Conservation (phyloP, 2,113 vertebrate species). For the Triplophysa siluroides region DNA sequence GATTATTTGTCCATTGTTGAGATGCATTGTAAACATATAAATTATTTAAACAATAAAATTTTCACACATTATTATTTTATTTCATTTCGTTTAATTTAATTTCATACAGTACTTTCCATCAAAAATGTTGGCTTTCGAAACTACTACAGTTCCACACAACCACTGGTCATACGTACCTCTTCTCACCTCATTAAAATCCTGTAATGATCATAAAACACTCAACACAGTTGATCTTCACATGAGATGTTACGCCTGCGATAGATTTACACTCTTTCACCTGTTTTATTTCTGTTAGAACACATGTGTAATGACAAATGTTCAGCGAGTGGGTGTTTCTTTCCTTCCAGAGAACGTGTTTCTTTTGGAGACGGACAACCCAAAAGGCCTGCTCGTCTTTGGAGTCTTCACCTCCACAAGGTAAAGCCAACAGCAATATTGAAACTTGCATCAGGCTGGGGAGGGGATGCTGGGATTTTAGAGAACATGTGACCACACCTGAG, state of each 20-base stretch:
- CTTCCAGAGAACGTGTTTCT: slow-evolving; percentile 94
- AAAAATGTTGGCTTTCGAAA: not conserved
- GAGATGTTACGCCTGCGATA: not conserved
- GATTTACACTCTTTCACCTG: slow-evolving; percentile 23
- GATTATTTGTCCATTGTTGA: no score
- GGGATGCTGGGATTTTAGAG: not conserved
- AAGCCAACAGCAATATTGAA: slow-evolving; percentile 62
- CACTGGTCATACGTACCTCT: not conserved
- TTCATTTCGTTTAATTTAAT: no score
- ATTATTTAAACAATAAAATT: no score
- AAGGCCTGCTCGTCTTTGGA: slow-evolving; percentile 89
- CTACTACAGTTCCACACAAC: not conserved
- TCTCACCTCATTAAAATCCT: slow-evolving; percentile 32
- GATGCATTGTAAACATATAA: no score
- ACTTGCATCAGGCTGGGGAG: slow-evolving; percentile 12
- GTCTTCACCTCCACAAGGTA: slow-evolving; percentile 98
- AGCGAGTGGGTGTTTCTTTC: slow-evolving; percentile 47
- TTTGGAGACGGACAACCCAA: slow-evolving; percentile 90
- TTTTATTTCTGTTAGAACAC: not conserved
- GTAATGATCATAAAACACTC: slow-evolving; percentile 22
- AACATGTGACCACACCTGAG: slow-evolving; percentile 8
- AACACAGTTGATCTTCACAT: not conserved
- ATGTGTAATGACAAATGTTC: not conserved
- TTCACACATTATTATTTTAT: no score
- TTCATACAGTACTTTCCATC: no score